Percentiles rank a stretch among this genome's conserved stretches.
These are phyloP conservation scores for Myotis lucifugus DNA, from an alignment of 2,113 vertebrate genomes.

Conservation along the genomic window DNA sequence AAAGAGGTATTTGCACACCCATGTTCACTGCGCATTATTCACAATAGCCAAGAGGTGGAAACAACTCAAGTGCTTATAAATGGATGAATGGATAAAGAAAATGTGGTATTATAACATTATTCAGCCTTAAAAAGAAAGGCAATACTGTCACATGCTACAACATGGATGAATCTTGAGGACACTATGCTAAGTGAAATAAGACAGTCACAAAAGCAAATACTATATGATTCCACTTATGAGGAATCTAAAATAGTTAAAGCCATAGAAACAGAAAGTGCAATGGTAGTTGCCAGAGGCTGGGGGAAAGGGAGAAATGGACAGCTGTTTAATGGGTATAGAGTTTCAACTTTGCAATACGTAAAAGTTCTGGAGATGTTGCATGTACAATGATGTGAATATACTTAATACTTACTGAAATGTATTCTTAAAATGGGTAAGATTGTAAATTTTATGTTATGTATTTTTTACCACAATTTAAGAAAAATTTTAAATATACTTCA, in stretches of 20 bases:
- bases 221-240: not conserved
- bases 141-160: not conserved
- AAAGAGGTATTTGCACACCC: not conserved
- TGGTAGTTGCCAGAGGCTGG: not conserved
- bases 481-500: not conserved
- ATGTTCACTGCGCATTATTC: not conserved
- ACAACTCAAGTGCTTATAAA: not conserved
- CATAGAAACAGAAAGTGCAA: not conserved
- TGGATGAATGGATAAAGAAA: not conserved
- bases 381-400: not conserved
- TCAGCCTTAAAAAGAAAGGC: not conserved
- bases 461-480: not conserved
- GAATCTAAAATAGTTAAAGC: not conserved
- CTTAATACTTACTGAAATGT: not conserved
- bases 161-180: not conserved
- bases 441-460: not conserved
- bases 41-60: not conserved
- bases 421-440: not conserved
- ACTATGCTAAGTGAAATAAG: conserved; percentile 14
- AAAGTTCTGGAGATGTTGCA: not conserved
- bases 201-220: not conserved
- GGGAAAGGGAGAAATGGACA: not conserved
- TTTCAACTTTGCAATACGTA: not conserved
- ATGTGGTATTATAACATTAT: not conserved
- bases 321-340: not conserved